phyloP scores from a whole-genome alignment of 2,797 vertebrate species.

The Hyperoplus lanceolatus region DNA sequence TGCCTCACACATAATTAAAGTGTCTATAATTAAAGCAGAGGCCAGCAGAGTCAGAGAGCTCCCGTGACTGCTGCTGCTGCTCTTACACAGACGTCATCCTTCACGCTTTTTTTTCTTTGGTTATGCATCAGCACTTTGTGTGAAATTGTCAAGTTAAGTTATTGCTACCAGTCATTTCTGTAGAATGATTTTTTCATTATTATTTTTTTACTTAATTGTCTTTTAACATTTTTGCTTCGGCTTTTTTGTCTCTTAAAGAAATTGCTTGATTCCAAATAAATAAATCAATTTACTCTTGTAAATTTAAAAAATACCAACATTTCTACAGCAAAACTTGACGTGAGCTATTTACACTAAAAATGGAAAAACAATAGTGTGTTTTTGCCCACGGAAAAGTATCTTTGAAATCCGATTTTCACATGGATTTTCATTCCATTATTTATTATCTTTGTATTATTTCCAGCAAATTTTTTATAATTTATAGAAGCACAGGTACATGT shows the following conservation, averaged over 20 bases:
- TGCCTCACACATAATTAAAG: slow-evolving; percentile 71
- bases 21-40: slow-evolving; percentile 73
- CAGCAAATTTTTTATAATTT: neutral
- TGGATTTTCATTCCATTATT: neutral
- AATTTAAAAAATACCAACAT: neutral
- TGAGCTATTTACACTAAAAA: neutral
- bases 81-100: slow-evolving; percentile 28
- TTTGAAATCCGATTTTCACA: neutral
- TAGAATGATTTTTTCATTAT: neutral
- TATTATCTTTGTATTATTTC: neutral
- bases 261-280: neutral
- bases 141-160: slow-evolving; percentile 1
- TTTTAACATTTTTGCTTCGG: slow-evolving; percentile 4
- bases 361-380: too few relatives aligned
- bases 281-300: neutral
- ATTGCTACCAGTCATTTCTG: slow-evolving; percentile 2
- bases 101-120: slow-evolving; percentile 40
- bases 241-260: neutral
- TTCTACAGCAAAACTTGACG: neutral
- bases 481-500: neutral
- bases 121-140: slow-evolving; percentile 11
- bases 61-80: slow-evolving; percentile 37
- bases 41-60: slow-evolving; percentile 50
- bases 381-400: too few relatives aligned
- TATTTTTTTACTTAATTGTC: neutral